Conservation (phyloP, 2,888 invertebrate genomes). For the Tolmerus cingulatus region DNA sequence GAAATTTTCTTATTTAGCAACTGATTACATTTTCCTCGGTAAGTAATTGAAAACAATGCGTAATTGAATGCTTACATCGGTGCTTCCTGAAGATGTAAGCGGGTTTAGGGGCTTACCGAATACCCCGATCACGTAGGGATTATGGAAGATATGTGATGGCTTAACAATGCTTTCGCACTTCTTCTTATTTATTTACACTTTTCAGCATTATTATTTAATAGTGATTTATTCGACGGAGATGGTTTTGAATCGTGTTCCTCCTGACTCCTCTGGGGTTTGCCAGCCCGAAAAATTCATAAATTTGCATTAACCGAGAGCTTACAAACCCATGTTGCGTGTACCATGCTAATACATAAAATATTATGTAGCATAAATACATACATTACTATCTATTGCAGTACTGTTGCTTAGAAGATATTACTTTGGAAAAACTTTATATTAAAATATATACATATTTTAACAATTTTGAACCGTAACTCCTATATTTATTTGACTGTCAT, state of each 20-base stretch:
- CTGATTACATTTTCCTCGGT: slow-evolving; percentile 45
- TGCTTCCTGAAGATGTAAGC: slow-evolving; percentile 29
- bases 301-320: neutral
- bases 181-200: slow-evolving; percentile 2
- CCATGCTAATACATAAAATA: too few relatives aligned
- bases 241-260: neutral
- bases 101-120: neutral
- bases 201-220: slow-evolving; percentile 29
- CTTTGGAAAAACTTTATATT: too few relatives aligned
- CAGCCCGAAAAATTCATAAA: neutral
- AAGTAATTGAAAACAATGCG: slow-evolving; percentile 48
- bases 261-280: neutral
- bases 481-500: too few relatives aligned
- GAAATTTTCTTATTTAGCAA: slow-evolving; percentile 44
- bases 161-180: slow-evolving; percentile 26
- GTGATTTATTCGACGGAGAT: slow-evolving; percentile 19
- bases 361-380: too few relatives aligned
- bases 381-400: too few relatives aligned
- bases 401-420: too few relatives aligned
- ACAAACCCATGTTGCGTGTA: neutral
- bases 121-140: slow-evolving; percentile 36
- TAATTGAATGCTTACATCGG: slow-evolving; percentile 47
- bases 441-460: too few relatives aligned
- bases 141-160: slow-evolving; percentile 32
- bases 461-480: too few relatives aligned